Base-by-base conservation (phyloP, 1,140 invertebrate species). In the Stegodyphus dumicola region DNA sequence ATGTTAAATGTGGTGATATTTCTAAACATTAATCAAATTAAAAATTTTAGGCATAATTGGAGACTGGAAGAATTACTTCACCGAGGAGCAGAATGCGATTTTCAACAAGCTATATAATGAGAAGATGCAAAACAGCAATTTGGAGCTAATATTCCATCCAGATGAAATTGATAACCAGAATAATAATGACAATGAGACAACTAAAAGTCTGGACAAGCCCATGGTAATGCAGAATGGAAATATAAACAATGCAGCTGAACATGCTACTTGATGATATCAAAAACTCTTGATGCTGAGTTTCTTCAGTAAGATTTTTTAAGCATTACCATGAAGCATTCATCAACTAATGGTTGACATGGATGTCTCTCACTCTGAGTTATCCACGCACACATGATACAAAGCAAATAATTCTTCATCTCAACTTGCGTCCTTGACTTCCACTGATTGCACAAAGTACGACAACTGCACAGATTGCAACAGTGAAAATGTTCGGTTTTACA, bases 11-110 rank as follows among this genome's bases (percentile, higher is more conserved):
- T 33, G 33, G 1, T 33, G 33, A 33, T 33, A 33, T 33, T 33
- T 33, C 33, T 33, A 33, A 33, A 33, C 33, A 33, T 33, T 33
- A 33, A 33, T 33, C 3, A 33, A 33, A 33, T 33, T 33, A 33
- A 33, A 33, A 33, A 33, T 33, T 60, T 51, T 60, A 87, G 86
- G 88, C 0, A 92, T 94, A 90, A 93, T 96, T 51, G 96, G 96
- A 0, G 95, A 96, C 89, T 96, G 95, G 94, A 94, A 93, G 87
- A 95, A 95, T 90, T 93, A 95, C 86, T 95, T 97, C 93, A 93
- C 93, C 10, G 88, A 79, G 2, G 92, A 94, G 87, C 90, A 94
- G 87, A 90, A 91, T 64, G 85, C 91, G n/a, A 92, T 91, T 88
- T 96, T 97, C 88, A 95, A 97, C 89, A 89, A 93, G 54, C 48